Percentiles rank a stretch among this genome's conserved stretches.
Evolutionary conservation across 2,113 vertebrate species (phyloP).

Genomic region (Origma solitaria): DNA sequence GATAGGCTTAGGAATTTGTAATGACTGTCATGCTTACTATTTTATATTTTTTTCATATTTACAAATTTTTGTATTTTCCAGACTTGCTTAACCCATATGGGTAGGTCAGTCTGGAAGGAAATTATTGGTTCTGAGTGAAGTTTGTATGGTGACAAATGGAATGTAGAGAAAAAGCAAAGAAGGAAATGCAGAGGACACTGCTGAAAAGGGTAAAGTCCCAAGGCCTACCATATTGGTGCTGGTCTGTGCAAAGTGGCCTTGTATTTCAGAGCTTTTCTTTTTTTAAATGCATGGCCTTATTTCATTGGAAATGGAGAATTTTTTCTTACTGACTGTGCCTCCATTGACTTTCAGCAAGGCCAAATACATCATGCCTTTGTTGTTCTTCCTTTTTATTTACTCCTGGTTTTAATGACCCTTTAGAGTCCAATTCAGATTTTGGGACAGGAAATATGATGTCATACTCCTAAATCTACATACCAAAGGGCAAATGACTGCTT

Average conservation of each 20-base stretch:
- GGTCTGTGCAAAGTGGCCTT: not conserved
- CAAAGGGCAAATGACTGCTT: not conserved
- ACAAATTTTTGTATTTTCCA: not conserved
- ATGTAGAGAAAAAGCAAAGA: not conserved
- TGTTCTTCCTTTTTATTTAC: not conserved
- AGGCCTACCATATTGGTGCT: accelerated
- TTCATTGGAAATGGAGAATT: not conserved
- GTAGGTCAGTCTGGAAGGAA: not conserved
- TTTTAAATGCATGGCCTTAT: not conserved
- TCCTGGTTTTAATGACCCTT: not conserved
- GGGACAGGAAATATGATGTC: not conserved
- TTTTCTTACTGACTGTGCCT: not conserved
- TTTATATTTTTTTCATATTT: not conserved
- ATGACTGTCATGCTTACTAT: not conserved
- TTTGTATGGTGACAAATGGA: not conserved
- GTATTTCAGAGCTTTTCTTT: not conserved
- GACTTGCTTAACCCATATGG: not conserved
- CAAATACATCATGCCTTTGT: not conserved
- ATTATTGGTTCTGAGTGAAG: not conserved
- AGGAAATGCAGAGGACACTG: not conserved
- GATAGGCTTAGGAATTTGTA: not conserved
- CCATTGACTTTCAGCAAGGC: not conserved
- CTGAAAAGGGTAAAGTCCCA: not conserved
- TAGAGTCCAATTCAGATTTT: not conserved
- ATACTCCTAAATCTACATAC: not conserved